Evolutionary conservation across 2,888 invertebrate genomes (phyloP), one percentile per base, ranked within the genome.

Genomic region (Ernsta delagoae): DNA sequence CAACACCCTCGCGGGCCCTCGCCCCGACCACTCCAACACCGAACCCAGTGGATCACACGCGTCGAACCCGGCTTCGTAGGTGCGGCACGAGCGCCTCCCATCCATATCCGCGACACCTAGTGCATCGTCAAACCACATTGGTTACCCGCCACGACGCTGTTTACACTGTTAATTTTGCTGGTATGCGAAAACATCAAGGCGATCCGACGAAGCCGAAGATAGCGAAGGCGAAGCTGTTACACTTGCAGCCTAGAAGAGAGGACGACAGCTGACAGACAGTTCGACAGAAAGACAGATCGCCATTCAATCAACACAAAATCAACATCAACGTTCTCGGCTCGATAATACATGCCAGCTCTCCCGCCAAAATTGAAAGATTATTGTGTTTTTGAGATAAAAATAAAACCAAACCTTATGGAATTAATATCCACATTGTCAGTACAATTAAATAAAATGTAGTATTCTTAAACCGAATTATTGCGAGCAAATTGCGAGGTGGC

Each of bases 31-130:
- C 85, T 90, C 88, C 76, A 91, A 82, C 74, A 90, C 89, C 60
- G 89, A 86, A 70, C 84, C 89, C 72, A 93, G 77, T 34, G 90
- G 89, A 84, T 92, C 90, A 75, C 90, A 91, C 80, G 84, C 89
- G 83, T 92, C 91, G 78, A 90, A 89, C 79, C 89, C 89, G 83
- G 88, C 88, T 84, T 89, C 89, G 90, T 90, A 91, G 80, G 85
- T 90, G 79, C 87, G 88, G 82, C 86, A 89, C 83, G 83, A 82
- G 79, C 87, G 86, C 84, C 87, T 86, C 81, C 86, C 89, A 90
- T 92, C 92, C 92, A 93, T 93, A 88, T 88, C 92, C 80, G 76
- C 80, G 73, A 82, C 86, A 88, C 82, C 81, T 77, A 84, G 88
- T 80, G 81, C 92, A 92, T 92, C 81, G 82, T 91, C 88, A 75